Conservation (phyloP, 2,797 vertebrate species). For the Xenops minutus region DNA sequence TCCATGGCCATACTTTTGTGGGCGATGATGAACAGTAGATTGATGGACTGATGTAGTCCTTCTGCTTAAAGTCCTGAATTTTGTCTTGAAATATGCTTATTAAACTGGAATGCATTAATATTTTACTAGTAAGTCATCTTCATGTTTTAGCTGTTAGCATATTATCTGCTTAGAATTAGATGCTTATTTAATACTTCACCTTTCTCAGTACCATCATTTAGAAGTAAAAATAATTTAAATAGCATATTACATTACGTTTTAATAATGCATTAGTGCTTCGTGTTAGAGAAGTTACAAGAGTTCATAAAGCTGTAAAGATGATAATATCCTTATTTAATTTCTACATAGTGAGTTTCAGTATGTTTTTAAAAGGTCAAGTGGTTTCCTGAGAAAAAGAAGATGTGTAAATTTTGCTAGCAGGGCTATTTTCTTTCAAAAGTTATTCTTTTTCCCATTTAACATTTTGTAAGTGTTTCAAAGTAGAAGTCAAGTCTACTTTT, state of each 20-base stretch:
- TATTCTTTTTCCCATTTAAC: conserved; percentile 49
- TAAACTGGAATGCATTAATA: neutral
- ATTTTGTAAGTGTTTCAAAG: conserved; percentile 17
- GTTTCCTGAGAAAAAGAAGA: conserved; percentile 50
- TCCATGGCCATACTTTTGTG: neutral
- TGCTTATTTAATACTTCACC: conserved; percentile 25
- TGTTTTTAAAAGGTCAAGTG: conserved; percentile 55
- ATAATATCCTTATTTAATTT: conserved; percentile 19
- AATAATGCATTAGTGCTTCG: neutral
- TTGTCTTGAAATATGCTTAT: neutral
- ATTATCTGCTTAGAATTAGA: neutral
- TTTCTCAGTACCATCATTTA: neutral
- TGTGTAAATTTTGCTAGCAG: conserved; percentile 39
- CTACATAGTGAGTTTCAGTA: conserved; percentile 18
- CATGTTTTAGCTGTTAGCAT: neutral
- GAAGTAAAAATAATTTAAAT: conserved; percentile 35
- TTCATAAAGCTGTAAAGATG: conserved; percentile 9
- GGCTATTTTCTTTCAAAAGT: conserved; percentile 34
- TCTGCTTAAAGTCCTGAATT: neutral
- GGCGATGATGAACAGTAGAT: neutral
- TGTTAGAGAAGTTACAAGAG: conserved; percentile 23
- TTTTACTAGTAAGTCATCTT: neutral
- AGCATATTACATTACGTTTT: conserved; percentile 3
- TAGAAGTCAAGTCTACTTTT: neutral
- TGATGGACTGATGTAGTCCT: neutral